Percentiles rank a stretch among this genome's conserved stretches.
Conservation (phyloP, 2,888 invertebrate genomes). For the Opisthograptis luteolata region DNA sequence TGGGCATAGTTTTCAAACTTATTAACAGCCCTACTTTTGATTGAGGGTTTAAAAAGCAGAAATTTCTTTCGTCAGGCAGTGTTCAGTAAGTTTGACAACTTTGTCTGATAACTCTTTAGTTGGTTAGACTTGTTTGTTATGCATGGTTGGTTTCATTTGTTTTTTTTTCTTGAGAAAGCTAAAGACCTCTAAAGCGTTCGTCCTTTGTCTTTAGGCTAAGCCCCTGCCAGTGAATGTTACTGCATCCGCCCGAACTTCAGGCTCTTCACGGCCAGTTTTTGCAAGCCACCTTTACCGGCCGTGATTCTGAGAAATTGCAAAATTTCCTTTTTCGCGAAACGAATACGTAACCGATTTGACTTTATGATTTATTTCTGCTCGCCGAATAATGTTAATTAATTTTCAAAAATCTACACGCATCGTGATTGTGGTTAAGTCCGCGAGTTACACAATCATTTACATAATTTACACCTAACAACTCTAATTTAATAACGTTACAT, state of each 20-base stretch:
- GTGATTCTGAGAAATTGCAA: not conserved
- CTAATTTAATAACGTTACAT: conserved; percentile 34
- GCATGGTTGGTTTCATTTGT: too few relatives aligned
- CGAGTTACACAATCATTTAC: conserved; percentile 38
- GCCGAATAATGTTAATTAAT: conserved; percentile 17
- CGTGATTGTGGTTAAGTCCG: conserved; percentile 22
- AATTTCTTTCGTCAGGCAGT: too few relatives aligned
- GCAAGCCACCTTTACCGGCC: not conserved
- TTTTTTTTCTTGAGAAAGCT: not conserved
- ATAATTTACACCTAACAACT: conserved; percentile 33
- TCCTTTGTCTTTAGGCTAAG: too few relatives aligned
- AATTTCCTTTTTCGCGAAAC: not conserved
- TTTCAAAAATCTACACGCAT: conserved; percentile 22
- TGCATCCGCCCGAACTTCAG: too few relatives aligned
- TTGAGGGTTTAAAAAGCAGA: too few relatives aligned
- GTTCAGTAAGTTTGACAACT: too few relatives aligned
- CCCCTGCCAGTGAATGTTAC: too few relatives aligned
- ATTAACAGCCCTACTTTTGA: too few relatives aligned
- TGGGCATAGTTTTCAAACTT: too few relatives aligned
- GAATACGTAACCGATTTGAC: conserved; percentile 4
- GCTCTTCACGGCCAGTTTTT: not conserved
- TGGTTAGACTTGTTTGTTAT: too few relatives aligned
- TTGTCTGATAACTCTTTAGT: too few relatives aligned
- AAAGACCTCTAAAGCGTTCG: too few relatives aligned
- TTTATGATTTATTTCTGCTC: conserved; percentile 4